Percentiles rank a stretch among this genome's conserved stretches.
These are phyloP conservation scores for Napeogenes inachia DNA, from an alignment of 2,888 invertebrate genomes.

Conservation along the genomic window DNA sequence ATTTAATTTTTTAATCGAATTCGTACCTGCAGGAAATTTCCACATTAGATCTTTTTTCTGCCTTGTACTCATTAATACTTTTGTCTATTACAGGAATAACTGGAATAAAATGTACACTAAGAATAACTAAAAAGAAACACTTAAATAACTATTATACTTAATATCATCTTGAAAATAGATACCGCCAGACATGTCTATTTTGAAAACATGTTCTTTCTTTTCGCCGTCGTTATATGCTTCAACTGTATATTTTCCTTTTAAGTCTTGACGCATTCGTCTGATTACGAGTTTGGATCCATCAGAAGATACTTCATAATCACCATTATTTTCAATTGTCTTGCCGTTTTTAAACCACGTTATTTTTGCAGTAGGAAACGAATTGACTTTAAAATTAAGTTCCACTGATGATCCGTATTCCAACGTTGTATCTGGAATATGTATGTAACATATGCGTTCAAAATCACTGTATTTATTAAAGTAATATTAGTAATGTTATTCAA, in stretches of 20 bases:
- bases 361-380: constrained; percentile 42
- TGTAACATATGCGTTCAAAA: neutral
- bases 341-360: constrained; percentile 42
- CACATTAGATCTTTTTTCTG: constrained; percentile 29
- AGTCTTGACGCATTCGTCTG: constrained; percentile 36
- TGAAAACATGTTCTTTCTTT: constrained; percentile 31
- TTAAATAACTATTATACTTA: neutral
- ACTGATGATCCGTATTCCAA: constrained; percentile 37
- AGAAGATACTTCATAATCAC: constrained; percentile 33
- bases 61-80: constrained; percentile 19
- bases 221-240: constrained; percentile 36
- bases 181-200: constrained; percentile 41
- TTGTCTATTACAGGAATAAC: constrained; percentile 44
- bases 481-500: neutral
- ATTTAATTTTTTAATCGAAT: neutral
- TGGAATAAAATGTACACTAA: constrained; percentile 27
- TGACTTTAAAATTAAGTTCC: constrained; percentile 37
- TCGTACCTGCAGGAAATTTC: constrained; percentile 42
- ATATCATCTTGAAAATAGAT: constrained; percentile 7
- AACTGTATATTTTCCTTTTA: constrained; percentile 40
- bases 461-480: neutral
- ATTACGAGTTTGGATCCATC: constrained; percentile 39
- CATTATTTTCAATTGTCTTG: constrained; percentile 25
- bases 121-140: no score
- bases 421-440: constrained; percentile 34